Conservation (phyloP, 2,113 vertebrate species). For the Conger conger region DNA sequence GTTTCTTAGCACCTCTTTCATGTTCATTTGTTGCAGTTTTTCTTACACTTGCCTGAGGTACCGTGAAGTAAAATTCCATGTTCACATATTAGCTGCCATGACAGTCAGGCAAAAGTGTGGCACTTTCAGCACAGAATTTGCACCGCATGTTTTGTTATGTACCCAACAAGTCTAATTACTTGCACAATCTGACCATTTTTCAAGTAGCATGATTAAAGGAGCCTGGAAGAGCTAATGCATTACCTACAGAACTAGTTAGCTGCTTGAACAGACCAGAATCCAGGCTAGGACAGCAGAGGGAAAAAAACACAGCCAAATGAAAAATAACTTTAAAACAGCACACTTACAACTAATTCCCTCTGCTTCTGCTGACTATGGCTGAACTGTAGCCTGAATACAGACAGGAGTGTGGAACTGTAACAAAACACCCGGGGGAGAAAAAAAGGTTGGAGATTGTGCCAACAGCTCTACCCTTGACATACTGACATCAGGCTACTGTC, state of each 20-base stretch:
- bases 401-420: constrained; percentile 58
- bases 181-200: constrained; percentile 71
- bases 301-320: not conserved
- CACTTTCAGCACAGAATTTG: constrained; percentile 38
- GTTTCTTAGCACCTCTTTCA: not conserved
- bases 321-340: constrained; percentile 54
- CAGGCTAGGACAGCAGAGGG: not conserved
- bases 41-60: not conserved
- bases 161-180: constrained; percentile 75
- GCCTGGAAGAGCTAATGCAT: constrained; percentile 27
- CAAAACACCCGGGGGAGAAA: constrained; percentile 53
- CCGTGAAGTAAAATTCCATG: constrained; percentile 2
- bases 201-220: constrained; percentile 50
- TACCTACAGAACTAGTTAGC: not conserved
- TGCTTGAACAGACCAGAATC: not conserved
- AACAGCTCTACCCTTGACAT: constrained; percentile 86
- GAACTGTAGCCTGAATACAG: constrained; percentile 49
- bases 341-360: constrained; percentile 56
- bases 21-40: not conserved
- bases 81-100: not conserved
- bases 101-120: constrained; percentile 43
- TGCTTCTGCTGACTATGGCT: constrained; percentile 48
- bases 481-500: constrained; percentile 82
- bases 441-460: constrained; percentile 41
- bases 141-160: constrained; percentile 75